Percentiles rank a stretch among this genome's conserved stretches.
Conservation (phyloP, 2,888 invertebrate genomes). For the Pseudococcus longispinus region DNA sequence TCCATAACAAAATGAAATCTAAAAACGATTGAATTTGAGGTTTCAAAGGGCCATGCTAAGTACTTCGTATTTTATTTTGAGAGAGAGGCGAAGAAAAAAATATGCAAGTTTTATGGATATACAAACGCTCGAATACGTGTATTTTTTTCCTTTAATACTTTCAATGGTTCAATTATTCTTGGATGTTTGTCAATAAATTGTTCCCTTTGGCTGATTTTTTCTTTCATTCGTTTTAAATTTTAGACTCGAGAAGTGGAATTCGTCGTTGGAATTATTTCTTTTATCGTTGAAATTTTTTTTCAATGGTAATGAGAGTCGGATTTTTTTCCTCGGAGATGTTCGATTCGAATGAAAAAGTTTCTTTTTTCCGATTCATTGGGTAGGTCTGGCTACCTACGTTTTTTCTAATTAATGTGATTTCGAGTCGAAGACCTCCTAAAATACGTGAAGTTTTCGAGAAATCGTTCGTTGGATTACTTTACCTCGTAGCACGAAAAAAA, state of each 20-base stretch:
- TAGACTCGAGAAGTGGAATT: background rate
- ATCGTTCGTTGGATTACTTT: too few relatives aligned
- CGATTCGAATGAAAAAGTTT: background rate
- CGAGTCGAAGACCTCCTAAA: too few relatives aligned
- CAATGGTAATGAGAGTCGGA: background rate
- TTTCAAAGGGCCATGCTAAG: background rate
- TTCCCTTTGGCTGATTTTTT: background rate
- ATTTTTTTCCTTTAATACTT: background rate
- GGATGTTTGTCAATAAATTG: constrained; percentile 5
- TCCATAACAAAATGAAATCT: background rate
- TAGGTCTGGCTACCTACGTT: background rate
- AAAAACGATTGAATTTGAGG: background rate
- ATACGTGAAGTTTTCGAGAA: too few relatives aligned
- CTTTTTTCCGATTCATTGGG: background rate
- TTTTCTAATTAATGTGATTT: too few relatives aligned
- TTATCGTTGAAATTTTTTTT: background rate
- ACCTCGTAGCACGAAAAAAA: too few relatives aligned
- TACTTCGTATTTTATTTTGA: background rate
- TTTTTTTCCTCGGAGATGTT: background rate
- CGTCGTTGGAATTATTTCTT: background rate
- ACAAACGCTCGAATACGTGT: too few relatives aligned
- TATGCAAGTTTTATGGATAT: background rate
- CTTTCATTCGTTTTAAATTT: background rate
- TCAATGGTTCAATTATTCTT: constrained; percentile 1
- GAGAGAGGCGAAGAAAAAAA: background rate